phyloP scores from a whole-genome alignment of 2,888 invertebrate species.

The Cynaeus angustus region DNA sequence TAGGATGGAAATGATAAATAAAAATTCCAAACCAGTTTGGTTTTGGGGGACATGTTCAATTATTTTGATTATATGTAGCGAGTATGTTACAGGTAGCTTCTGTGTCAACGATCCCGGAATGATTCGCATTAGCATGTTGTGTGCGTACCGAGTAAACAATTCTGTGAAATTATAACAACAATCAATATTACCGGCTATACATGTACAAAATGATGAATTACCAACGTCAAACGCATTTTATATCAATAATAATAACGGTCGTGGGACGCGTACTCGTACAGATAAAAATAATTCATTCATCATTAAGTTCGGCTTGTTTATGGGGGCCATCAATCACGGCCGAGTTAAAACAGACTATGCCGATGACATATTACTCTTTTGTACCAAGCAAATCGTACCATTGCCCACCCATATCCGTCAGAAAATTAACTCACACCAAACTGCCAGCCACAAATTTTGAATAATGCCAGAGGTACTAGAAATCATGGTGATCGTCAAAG shows the following conservation, averaged over 20 bases:
- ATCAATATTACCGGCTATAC: slow-evolving; percentile 38
- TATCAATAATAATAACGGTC: slow-evolving; percentile 30
- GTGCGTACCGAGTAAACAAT: slow-evolving; percentile 56
- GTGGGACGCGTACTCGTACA: slow-evolving; percentile 27
- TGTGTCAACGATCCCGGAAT: slow-evolving; percentile 62
- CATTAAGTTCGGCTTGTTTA: slow-evolving; percentile 42
- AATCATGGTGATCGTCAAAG: too few species aligned
- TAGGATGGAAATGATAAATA: slow-evolving; percentile 44
- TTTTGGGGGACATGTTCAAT: slow-evolving; percentile 43
- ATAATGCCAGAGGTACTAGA: too few species aligned
- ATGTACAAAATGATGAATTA: slow-evolving; percentile 44
- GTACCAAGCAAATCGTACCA: slow-evolving; percentile 33
- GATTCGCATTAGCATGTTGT: slow-evolving; percentile 60
- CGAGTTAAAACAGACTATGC: slow-evolving; percentile 15
- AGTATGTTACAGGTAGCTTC: slow-evolving; percentile 46
- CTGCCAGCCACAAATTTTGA: not conserved
- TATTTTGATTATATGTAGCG: slow-evolving; percentile 42
- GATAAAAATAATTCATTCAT: slow-evolving; percentile 43
- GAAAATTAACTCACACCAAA: not conserved
- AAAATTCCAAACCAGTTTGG: slow-evolving; percentile 45
- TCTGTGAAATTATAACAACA: slow-evolving; percentile 57
- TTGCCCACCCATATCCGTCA: slow-evolving; percentile 19
- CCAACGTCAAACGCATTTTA: slow-evolving; percentile 29
- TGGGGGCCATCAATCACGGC: slow-evolving; percentile 33
- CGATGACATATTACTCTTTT: slow-evolving; percentile 39